phyloP scores from a whole-genome alignment of 2,888 invertebrate species.

The Ectemnius lituratus region DNA sequence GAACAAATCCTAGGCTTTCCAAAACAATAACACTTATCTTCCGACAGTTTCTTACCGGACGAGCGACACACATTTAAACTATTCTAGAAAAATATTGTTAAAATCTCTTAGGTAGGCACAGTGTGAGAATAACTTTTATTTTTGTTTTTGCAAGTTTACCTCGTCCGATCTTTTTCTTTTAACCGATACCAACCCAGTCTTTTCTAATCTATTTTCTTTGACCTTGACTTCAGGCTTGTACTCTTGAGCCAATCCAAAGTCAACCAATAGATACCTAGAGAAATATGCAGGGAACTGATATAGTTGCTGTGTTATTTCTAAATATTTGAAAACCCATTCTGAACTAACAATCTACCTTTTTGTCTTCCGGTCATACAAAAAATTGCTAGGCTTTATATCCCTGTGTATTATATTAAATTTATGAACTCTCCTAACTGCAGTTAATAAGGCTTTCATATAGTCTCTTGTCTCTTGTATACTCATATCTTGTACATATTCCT shows the following conservation, averaged over 20 bases:
- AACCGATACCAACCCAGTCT: conserved; percentile 33
- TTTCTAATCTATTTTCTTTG: conserved; percentile 34
- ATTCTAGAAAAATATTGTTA: conserved; percentile 55
- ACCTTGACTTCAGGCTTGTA: conserved; percentile 67
- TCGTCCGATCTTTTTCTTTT: conserved; percentile 69
- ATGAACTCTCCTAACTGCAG: conserved; percentile 89
- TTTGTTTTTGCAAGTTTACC: conserved; percentile 55
- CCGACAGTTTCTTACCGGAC: conserved; percentile 52
- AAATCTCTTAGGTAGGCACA: not conserved
- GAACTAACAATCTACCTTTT: conserved; percentile 78
- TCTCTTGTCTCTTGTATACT: conserved; percentile 84
- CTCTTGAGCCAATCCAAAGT: conserved; percentile 93
- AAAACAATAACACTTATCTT: conserved; percentile 83
- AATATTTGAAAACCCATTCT: no score
- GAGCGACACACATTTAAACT: conserved; percentile 51
- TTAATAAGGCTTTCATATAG: conserved; percentile 90
- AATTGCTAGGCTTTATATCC: conserved; percentile 95
- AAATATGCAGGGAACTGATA: conserved; percentile 3
- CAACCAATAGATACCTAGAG: conserved; percentile 87
- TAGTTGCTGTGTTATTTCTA: no score
- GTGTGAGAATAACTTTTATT: not conserved
- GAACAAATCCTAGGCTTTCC: conserved; percentile 85
- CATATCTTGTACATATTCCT: conserved; percentile 89
- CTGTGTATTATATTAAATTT: conserved; percentile 91
- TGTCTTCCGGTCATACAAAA: conserved; percentile 88